Evolutionary conservation across 2,797 vertebrate species (phyloP).

Genomic region (Sphenodon punctatus): DNA sequence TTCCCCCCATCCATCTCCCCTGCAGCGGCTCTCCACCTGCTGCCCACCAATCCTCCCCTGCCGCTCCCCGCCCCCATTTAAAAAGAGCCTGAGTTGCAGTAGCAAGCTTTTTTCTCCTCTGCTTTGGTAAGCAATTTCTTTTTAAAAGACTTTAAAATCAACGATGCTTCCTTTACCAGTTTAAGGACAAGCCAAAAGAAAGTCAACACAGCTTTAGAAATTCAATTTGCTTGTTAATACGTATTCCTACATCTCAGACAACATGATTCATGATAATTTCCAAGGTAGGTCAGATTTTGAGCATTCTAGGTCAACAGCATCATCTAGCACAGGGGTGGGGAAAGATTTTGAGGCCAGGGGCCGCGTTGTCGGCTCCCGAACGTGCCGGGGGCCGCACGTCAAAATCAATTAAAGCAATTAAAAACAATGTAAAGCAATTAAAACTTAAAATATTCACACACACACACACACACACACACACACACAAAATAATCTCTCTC

Average conservation of each 20-base stretch:
- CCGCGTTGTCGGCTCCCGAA: too few species aligned
- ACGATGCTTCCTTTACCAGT: neutral
- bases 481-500: too few species aligned
- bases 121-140: neutral
- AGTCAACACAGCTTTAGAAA: neutral
- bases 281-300: neutral
- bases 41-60: too few species aligned
- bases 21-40: too few species aligned
- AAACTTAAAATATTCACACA: too few species aligned
- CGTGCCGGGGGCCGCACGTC: too few species aligned
- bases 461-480: too few species aligned
- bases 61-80: too few species aligned
- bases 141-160: neutral
- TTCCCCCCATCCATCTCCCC: too few species aligned
- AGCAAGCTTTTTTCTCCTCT: neutral
- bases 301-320: neutral
- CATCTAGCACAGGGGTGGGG: neutral
- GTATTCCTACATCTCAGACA: neutral
- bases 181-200: neutral
- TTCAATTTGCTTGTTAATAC: neutral
- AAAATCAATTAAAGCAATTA: too few species aligned
- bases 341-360: neutral
- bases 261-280: neutral
- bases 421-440: too few species aligned
- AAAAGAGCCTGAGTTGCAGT: too few species aligned